Evolutionary conservation across 2,797 vertebrate species (phyloP).

Genomic region (Clamator glandarius): DNA sequence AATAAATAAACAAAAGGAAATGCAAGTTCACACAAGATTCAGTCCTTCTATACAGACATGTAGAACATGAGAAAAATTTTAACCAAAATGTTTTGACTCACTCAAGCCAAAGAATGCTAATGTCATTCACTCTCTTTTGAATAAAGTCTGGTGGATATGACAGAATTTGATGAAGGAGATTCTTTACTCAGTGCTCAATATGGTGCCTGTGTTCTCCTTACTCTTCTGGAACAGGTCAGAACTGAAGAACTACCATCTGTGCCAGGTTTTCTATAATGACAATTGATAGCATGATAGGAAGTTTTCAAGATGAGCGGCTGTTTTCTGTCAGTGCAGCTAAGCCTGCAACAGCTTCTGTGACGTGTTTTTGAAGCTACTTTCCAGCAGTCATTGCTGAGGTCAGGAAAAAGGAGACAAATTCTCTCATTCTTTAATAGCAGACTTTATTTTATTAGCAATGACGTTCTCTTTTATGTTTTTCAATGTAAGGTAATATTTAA

Average conservation of each 20-base stretch:
- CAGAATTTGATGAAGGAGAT: not conserved
- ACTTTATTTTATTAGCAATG: not conserved
- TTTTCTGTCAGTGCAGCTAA: not conserved
- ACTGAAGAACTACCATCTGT: not conserved
- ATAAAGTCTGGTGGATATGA: not conserved
- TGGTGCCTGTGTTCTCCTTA: not conserved
- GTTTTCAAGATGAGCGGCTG: conserved; percentile 3
- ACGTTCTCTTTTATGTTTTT: not conserved
- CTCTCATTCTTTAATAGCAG: not conserved
- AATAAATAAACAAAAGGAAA: not conserved
- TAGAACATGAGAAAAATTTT: not conserved
- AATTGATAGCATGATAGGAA: not conserved
- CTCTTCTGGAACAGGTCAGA: not conserved
- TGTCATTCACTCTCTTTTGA: not conserved
- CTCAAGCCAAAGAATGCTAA: not conserved
- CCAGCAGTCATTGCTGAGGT: not conserved
- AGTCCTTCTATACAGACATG: not conserved
- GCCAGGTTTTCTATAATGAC: not conserved
- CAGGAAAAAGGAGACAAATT: not conserved
- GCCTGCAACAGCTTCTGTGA: not conserved
- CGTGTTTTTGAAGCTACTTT: not conserved
- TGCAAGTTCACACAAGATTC: not conserved
- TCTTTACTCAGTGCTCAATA: not conserved
- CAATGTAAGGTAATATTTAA: not conserved
- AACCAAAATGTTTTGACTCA: conserved; percentile 2